Evolutionary conservation across 1,140 invertebrate species (phyloP).

Genomic region (Drosophila pectinifera): DNA sequence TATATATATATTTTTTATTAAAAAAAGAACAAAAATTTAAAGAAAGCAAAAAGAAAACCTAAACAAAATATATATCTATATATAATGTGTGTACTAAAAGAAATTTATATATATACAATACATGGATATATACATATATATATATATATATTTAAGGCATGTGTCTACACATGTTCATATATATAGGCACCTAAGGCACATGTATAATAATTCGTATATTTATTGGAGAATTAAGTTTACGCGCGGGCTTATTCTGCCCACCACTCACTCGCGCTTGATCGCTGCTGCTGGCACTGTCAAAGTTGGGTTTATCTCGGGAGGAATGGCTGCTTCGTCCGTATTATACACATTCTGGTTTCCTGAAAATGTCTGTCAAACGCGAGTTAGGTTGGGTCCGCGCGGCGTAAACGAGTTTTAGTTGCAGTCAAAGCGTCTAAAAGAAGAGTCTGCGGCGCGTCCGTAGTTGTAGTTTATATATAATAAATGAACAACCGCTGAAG

Average conservation of each 20-base stretch:
- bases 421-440: conserved; percentile 38
- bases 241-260: conserved; percentile 31
- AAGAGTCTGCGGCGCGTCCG: conserved; percentile 48
- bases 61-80: conserved; percentile 62
- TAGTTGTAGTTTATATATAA: conserved; percentile 51
- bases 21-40: conserved; percentile 42
- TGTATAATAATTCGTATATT: conserved; percentile 76
- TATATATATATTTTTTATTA: conserved; percentile 83
- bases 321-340: conserved; percentile 8
- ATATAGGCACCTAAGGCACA: conserved; percentile 60
- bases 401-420: conserved; percentile 31
- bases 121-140: conserved; percentile 58
- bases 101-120: conserved; percentile 64
- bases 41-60: conserved; percentile 34
- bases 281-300: conserved; percentile 15
- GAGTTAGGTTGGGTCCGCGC: conserved; percentile 8
- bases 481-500: conserved; percentile 3
- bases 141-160: conserved; percentile 49
- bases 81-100: conserved; percentile 71
- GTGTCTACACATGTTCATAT: conserved; percentile 67
- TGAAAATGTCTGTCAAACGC: conserved; percentile 28
- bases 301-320: conserved; percentile 25
- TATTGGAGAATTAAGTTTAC: conserved; percentile 62
- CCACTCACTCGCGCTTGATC: conserved; percentile 27
- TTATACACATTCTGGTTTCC: conserved; percentile 48